A percentile compares a stretch with the other conserved stretches of the same genome.
Evolutionary conservation across 2,113 vertebrate genomes (phyloP).

Genomic region (Caracal caracal): DNA sequence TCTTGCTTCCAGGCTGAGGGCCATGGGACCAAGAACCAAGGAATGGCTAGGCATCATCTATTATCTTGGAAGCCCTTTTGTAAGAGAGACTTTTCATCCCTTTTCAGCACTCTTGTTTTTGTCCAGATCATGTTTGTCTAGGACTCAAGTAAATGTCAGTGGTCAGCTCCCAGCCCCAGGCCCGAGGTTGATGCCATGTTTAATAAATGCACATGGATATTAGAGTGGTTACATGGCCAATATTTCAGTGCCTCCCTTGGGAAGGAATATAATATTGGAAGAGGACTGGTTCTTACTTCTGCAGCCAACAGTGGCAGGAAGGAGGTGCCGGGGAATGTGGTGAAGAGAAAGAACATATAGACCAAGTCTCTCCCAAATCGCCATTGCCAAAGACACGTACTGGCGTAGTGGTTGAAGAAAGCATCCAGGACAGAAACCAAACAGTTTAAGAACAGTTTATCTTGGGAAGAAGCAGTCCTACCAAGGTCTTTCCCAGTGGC

Average conservation of each 20-base stretch:
- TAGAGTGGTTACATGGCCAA: not conserved
- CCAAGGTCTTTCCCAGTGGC: not conserved
- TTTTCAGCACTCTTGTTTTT: not conserved
- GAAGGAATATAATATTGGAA: not conserved
- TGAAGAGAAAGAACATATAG: not conserved
- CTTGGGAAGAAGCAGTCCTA: not conserved
- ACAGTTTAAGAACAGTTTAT: not conserved
- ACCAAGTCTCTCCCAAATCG: not conserved
- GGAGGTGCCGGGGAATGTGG: not conserved
- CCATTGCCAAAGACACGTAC: not conserved
- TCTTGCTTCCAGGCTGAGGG: not conserved
- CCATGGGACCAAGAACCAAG: not conserved
- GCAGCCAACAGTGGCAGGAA: not conserved
- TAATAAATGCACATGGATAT: not conserved
- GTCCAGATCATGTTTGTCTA: not conserved
- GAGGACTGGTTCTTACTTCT: not conserved
- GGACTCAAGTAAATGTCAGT: not conserved
- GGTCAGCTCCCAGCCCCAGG: not conserved
- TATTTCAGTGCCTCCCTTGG: not conserved
- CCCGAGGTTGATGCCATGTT: not conserved
- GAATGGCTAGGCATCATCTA: not conserved
- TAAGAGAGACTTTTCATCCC: not conserved
- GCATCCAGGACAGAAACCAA: not conserved
- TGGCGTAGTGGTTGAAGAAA: not conserved
- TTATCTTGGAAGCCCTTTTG: not conserved